phyloP scores from a whole-genome alignment of 2,113 vertebrate genomes.

The Micronycteris hirsuta region DNA sequence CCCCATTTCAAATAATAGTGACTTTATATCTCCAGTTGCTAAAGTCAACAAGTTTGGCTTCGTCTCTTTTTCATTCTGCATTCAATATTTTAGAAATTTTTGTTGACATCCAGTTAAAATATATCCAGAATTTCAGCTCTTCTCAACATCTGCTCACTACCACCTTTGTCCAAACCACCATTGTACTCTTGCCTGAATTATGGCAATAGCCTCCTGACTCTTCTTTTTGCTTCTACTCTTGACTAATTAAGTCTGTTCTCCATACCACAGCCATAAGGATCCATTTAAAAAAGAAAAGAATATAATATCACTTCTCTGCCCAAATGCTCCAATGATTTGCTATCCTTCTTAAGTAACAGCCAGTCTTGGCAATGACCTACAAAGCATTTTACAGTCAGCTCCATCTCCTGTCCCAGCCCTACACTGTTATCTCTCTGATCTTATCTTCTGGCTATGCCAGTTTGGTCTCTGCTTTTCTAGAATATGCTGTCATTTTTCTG shows the following conservation, averaged over 20 bases:
- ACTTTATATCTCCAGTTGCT: neutral
- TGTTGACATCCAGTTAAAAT: neutral
- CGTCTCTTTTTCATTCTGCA: neutral
- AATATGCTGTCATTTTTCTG: neutral
- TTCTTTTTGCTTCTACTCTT: neutral
- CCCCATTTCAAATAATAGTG: neutral
- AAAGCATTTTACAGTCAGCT: neutral
- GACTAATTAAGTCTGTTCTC: neutral
- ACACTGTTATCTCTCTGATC: neutral
- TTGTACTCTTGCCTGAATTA: neutral
- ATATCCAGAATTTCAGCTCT: neutral
- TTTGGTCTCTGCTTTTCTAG: neutral
- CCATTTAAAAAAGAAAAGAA: neutral
- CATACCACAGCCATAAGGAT: neutral
- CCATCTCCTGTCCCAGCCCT: rapidly evolving
- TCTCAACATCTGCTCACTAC: neutral
- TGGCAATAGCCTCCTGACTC: neutral
- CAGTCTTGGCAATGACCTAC: neutral
- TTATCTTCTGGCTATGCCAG: neutral
- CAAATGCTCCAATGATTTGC: neutral
- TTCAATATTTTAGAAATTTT: neutral
- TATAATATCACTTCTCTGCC: neutral
- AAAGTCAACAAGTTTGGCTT: neutral
- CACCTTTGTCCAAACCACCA: neutral
- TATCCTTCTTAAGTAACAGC: neutral